A percentile compares a stretch with the other conserved stretches of the same genome.
These are phyloP conservation scores for Holotrichia oblita DNA, from an alignment of 1,140 invertebrate genomes.

Conservation along the genomic window DNA sequence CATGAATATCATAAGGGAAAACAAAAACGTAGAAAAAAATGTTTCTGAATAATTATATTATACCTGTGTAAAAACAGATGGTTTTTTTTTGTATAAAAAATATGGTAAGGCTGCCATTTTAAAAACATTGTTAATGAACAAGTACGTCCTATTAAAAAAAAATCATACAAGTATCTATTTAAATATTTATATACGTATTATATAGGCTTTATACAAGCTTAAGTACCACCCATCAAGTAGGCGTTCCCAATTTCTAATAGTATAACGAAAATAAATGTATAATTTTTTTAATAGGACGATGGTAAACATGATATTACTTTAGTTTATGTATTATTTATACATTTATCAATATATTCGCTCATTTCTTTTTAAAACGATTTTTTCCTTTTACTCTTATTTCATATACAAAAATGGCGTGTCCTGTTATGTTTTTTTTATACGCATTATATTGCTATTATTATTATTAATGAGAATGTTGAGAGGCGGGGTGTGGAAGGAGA, in stretches of 20 bases:
- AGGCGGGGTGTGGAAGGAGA: neutral
- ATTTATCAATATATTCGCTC: constrained; percentile 40
- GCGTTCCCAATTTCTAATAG: neutral
- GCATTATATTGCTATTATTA: too few species aligned
- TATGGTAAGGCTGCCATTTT: constrained; percentile 52
- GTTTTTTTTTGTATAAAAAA: constrained; percentile 54
- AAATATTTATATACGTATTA: neutral
- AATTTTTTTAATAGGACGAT: constrained; percentile 33
- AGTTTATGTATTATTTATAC: constrained; percentile 33
- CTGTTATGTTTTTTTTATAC: too few species aligned
- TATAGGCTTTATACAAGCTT: neutral
- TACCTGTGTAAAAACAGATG: constrained; percentile 48
- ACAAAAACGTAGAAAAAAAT: constrained; percentile 52
- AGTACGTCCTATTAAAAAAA: constrained; percentile 36
- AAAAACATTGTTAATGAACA: constrained; percentile 46
- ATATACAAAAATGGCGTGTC: too few species aligned
- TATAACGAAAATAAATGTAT: constrained; percentile 18
- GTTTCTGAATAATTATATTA: constrained; percentile 44
- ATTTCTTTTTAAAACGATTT: too few species aligned
- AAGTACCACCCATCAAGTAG: constrained; percentile 4
- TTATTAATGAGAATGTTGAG: too few species aligned
- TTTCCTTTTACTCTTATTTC: too few species aligned
- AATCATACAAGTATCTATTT: constrained; percentile 23
- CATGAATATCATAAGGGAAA: constrained; percentile 55
- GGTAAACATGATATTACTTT: constrained; percentile 33